Evolutionary conservation across 2,888 invertebrate genomes (phyloP).

Genomic region (Peribatodes rhomboidaria): DNA sequence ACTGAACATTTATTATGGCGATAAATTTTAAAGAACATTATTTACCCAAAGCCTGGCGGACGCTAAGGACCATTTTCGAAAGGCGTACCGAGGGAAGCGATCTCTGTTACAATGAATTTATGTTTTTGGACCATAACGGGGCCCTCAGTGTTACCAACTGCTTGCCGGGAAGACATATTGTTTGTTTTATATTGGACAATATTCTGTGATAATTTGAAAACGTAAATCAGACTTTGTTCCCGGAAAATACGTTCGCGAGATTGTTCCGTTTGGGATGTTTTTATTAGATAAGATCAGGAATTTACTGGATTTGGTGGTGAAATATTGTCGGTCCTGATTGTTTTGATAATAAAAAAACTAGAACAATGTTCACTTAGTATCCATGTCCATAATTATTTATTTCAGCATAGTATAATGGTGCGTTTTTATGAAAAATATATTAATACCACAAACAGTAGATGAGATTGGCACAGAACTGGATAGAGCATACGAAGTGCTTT

Average conservation of each 20-base stretch:
- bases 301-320: slow-evolving; percentile 4
- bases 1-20: slow-evolving; percentile 81
- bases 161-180: slow-evolving; percentile 57
- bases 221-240: slow-evolving; percentile 42
- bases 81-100: slow-evolving; percentile 72
- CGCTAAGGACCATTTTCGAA: slow-evolving; percentile 82
- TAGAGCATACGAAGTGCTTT: no score
- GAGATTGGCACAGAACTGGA: no score
- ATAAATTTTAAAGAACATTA: slow-evolving; percentile 84
- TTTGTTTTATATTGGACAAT: slow-evolving; percentile 50
- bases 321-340: neutral
- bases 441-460: no score
- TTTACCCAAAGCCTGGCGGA: slow-evolving; percentile 83
- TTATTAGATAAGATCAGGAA: slow-evolving; percentile 21
- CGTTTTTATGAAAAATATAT: no score
- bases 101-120: slow-evolving; percentile 69
- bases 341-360: neutral
- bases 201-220: slow-evolving; percentile 42
- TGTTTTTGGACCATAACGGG: slow-evolving; percentile 67
- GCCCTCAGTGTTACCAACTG: slow-evolving; percentile 53
- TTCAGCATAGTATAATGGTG: no score
- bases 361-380: no score
- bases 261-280: slow-evolving; percentile 20
- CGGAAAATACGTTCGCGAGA: slow-evolving; percentile 17
- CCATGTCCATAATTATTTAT: no score